A percentile compares a stretch with the other conserved stretches of the same genome.
Conservation (phyloP, 2,113 vertebrate genomes). For the Ranitomeya variabilis region DNA sequence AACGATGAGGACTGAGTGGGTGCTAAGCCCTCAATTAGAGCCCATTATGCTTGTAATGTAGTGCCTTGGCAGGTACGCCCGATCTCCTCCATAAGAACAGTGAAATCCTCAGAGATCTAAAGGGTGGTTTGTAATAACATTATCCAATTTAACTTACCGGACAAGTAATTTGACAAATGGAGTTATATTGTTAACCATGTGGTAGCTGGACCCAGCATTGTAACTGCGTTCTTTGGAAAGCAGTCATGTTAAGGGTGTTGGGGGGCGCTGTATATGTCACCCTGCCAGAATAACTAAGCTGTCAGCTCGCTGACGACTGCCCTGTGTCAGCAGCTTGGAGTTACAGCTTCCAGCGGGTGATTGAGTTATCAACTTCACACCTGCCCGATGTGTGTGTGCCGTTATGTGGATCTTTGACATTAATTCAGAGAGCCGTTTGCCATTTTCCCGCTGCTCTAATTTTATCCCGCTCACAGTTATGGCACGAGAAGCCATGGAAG, state of each 20-base stretch:
- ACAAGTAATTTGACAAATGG: neutral
- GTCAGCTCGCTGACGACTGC: slow-evolving; percentile 38
- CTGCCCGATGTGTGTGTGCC: slow-evolving; percentile 23
- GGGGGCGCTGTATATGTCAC: neutral
- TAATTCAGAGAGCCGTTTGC: slow-evolving; percentile 16
- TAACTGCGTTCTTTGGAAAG: neutral
- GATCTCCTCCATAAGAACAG: neutral
- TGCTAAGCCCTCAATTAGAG: neutral
- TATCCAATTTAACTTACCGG: neutral
- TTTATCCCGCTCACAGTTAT: slow-evolving; percentile 16
- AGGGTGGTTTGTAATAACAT: neutral
- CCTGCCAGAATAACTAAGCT: neutral
- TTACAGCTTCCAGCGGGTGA: slow-evolving; percentile 41
- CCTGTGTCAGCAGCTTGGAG: slow-evolving; percentile 34
- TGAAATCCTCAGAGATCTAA: neutral
- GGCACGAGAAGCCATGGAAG: neutral
- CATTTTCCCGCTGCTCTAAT: slow-evolving; percentile 15
- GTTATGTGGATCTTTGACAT: slow-evolving; percentile 38
- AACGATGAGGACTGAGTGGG: neutral
- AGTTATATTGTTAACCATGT: neutral
- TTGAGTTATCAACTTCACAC: slow-evolving; percentile 53
- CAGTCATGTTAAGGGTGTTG: neutral
- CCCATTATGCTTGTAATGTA: neutral
- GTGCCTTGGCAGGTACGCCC: neutral
- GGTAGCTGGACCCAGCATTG: neutral